Evolutionary conservation across 1,140 invertebrate genomes (phyloP), one percentile per base, ranked within the genome.

Genomic region (Drosophila guanche): DNA sequence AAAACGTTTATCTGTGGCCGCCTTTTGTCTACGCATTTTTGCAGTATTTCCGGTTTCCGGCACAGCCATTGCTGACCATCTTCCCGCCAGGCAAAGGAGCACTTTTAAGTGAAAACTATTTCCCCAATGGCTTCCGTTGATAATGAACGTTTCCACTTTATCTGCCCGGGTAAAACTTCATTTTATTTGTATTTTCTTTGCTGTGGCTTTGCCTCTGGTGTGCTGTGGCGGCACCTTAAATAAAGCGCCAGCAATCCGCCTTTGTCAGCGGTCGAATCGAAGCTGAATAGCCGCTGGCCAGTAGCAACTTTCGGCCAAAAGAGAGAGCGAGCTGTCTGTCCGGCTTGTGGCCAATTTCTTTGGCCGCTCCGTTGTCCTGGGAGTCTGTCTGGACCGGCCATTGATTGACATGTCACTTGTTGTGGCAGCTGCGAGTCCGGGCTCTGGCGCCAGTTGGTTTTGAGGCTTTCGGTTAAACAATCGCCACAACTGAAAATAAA

Each of bases 371-470:
- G 23, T 57, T 27, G 33, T 42, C 16, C 53, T 61, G 16, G 16
- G 20, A 14, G 10, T 37, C 33, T 37, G 33, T 37, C 45, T 12
- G 6, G 41, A 67, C 62, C 46, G 1, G 16, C 16, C 16, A 56
- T 67, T 67, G 66, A 69, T 67, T 67, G 62, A 69, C 66, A 69
- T 67, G 51, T 56, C 66, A 69, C 62, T 69, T 69, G 62, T 48
- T 69, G 61, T 52, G 59, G 47, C 50, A 22, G 29, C 27, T 16
- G 41, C 43, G 41, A 41, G 43, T 40, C 59, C 22, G 51, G 14
- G 33, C 4, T 4, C 51, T 69, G 62, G 51, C 61, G 61, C 61
- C 66, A 69, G 51, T 67, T 56, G 66, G 66, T 20, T 69, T 69
- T 50, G 37, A n/a, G 61, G 45, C 43, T 55, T 33, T 41, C 33